These are phyloP conservation scores for Xestia rhomboidea DNA, from an alignment of 2,888 invertebrate genomes.

Conservation along the genomic window DNA sequence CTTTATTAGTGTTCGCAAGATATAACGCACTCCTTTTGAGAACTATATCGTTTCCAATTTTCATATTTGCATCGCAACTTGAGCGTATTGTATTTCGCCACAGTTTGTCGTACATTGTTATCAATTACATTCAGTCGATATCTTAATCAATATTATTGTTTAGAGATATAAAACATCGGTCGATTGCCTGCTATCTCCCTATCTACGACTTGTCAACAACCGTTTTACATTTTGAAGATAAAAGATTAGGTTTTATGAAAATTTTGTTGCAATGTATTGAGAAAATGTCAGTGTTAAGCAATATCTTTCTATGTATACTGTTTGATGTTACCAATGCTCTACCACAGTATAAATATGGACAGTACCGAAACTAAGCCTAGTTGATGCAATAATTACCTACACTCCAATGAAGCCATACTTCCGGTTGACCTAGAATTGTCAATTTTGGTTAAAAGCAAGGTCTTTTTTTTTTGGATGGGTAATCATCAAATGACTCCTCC, in stretches of 20 bases:
- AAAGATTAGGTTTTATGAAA: slow-evolving; percentile 72
- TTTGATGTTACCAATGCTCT: slow-evolving; percentile 56
- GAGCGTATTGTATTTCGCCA: slow-evolving; percentile 1
- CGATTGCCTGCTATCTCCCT: slow-evolving; percentile 73
- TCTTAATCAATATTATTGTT: slow-evolving; percentile 73
- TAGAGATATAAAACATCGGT: slow-evolving; percentile 64
- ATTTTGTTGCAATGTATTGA: slow-evolving; percentile 55
- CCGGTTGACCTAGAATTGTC: too few relatives aligned
- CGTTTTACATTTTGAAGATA: slow-evolving; percentile 81
- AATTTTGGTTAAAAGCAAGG: too few relatives aligned
- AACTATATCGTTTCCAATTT: not conserved
- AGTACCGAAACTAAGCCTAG: too few relatives aligned
- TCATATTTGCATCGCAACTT: slow-evolving; percentile 5
- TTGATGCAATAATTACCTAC: too few relatives aligned
- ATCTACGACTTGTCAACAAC: slow-evolving; percentile 82
- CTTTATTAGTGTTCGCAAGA: not conserved
- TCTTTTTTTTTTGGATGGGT: too few relatives aligned
- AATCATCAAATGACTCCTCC: too few relatives aligned
- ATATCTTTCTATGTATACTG: slow-evolving; percentile 26
- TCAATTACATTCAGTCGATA: slow-evolving; percentile 54
- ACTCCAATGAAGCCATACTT: too few relatives aligned
- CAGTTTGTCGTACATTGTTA: slow-evolving; percentile 31
- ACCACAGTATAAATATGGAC: too few relatives aligned
- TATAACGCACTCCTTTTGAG: not conserved
- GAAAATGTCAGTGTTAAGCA: slow-evolving; percentile 57